phyloP scores from a whole-genome alignment of 2,113 vertebrate genomes.

The Excalfactoria chinensis region DNA sequence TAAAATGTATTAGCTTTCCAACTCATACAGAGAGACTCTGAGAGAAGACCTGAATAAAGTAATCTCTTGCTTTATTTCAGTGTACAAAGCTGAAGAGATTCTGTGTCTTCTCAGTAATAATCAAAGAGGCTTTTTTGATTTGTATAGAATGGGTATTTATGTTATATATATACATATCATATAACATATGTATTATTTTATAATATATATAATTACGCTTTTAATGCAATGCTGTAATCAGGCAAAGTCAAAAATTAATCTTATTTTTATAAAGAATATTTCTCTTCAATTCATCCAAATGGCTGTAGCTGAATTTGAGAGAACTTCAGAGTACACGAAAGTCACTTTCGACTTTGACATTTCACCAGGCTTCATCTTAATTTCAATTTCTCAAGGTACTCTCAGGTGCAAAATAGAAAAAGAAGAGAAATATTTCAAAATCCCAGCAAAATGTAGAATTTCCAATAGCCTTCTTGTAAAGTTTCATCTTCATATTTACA shows the following conservation, averaged over 20 bases:
- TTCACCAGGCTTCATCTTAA: not conserved
- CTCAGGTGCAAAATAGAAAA: not conserved
- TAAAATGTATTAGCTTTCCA: not conserved
- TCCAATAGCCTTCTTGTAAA: accelerated
- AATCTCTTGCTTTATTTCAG: not conserved
- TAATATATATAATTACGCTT: not conserved
- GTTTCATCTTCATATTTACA: not conserved
- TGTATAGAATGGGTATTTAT: not conserved
- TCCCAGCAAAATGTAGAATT: not conserved
- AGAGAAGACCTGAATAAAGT: not conserved
- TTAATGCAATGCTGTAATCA: not conserved
- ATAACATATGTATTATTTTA: no score
- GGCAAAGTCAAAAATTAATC: not conserved
- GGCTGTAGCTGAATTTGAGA: not conserved
- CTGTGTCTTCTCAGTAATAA: not conserved
- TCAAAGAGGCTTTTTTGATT: not conserved
- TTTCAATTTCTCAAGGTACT: not conserved
- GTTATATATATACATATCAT: no score
- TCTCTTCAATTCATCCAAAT: not conserved
- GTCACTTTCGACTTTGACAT: not conserved
- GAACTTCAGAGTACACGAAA: not conserved
- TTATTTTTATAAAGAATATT: not conserved
- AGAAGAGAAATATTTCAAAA: not conserved
- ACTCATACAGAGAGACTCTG: not conserved
- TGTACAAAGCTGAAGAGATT: not conserved